A percentile compares a stretch with the other conserved stretches of the same genome.
Evolutionary conservation across 2,797 vertebrate genomes (phyloP).

Genomic region (Synaphobranchus kaupii): DNA sequence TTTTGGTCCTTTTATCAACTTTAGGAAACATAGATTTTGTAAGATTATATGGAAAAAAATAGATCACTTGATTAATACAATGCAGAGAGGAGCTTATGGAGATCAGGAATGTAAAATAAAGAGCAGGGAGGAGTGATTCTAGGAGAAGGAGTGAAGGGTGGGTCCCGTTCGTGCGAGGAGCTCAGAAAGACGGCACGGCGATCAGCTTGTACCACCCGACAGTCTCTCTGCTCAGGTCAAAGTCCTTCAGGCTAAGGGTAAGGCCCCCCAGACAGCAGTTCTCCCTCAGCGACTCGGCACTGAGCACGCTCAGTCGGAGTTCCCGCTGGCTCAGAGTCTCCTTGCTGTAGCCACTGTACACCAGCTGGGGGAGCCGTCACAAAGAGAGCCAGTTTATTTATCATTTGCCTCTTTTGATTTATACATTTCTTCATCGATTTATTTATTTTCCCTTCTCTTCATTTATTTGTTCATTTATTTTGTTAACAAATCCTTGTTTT

Average conservation of each 20-base stretch:
- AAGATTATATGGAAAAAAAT: slow-evolving; percentile 57
- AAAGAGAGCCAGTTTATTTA: background rate
- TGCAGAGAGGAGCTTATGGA: slow-evolving; percentile 59
- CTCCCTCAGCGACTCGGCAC: slow-evolving; percentile 92
- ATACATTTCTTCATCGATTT: too few species aligned
- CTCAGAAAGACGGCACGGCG: slow-evolving; percentile 83
- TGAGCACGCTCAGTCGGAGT: slow-evolving; percentile 94
- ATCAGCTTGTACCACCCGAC: slow-evolving; percentile 94
- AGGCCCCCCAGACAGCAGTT: slow-evolving; percentile 95
- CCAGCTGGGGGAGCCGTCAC: slow-evolving; percentile 74
- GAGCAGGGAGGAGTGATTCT: slow-evolving; percentile 19
- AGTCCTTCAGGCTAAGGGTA: slow-evolving; percentile 93
- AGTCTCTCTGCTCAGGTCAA: slow-evolving; percentile 95
- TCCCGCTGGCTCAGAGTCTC: slow-evolving; percentile 89
- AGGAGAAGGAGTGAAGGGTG: slow-evolving; percentile 16
- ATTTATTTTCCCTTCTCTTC: background rate
- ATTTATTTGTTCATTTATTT: background rate
- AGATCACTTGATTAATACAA: slow-evolving; percentile 57
- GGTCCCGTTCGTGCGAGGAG: too few species aligned
- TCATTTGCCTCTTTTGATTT: background rate
- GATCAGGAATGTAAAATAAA: slow-evolving; percentile 42
- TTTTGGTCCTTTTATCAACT: slow-evolving; percentile 81
- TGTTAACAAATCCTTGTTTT: background rate
- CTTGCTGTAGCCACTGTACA: slow-evolving; percentile 93
- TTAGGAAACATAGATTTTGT: slow-evolving; percentile 68